These are phyloP conservation scores for Laothoe populi DNA, from an alignment of 2,888 invertebrate species.

Conservation along the genomic window DNA sequence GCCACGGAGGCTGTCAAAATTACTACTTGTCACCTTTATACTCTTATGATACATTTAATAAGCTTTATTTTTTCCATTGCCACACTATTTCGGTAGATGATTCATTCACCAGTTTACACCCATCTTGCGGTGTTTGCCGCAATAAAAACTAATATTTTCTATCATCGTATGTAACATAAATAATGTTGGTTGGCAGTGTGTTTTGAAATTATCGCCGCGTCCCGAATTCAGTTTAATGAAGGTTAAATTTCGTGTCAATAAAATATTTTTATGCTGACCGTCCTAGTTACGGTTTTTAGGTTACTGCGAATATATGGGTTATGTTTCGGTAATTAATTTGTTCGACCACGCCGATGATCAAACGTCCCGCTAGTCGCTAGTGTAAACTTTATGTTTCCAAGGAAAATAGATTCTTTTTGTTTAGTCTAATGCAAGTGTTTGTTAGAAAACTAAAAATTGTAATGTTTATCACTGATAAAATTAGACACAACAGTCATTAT, in stretches of 20 bases:
- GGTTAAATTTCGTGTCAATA: conserved; percentile 21
- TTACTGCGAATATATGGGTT: background rate
- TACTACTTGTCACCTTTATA: no score
- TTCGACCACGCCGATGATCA: background rate
- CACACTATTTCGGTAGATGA: background rate
- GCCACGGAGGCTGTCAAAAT: no score
- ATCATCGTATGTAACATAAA: conserved; percentile 16
- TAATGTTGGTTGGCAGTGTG: background rate
- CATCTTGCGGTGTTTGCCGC: conserved; percentile 2
- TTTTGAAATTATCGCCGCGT: conserved; percentile 14
- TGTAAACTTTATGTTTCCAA: background rate
- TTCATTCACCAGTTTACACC: background rate
- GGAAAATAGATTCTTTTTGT: background rate
- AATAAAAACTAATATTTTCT: conserved; percentile 15
- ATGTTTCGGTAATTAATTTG: conserved; percentile 1
- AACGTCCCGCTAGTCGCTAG: background rate
- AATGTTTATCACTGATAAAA: background rate
- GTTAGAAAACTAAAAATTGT: background rate
- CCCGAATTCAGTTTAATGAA: conserved; percentile 16
- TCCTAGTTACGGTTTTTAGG: conserved; percentile 23
- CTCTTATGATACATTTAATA: no score
- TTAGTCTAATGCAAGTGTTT: conserved; percentile 10
- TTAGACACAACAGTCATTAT: background rate
- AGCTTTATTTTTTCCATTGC: background rate
- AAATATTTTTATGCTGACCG: conserved; percentile 6